A percentile compares a stretch with the other conserved stretches of the same genome.
Conservation (phyloP, 2,888 invertebrate species). For the Drosophila algonquin region DNA sequence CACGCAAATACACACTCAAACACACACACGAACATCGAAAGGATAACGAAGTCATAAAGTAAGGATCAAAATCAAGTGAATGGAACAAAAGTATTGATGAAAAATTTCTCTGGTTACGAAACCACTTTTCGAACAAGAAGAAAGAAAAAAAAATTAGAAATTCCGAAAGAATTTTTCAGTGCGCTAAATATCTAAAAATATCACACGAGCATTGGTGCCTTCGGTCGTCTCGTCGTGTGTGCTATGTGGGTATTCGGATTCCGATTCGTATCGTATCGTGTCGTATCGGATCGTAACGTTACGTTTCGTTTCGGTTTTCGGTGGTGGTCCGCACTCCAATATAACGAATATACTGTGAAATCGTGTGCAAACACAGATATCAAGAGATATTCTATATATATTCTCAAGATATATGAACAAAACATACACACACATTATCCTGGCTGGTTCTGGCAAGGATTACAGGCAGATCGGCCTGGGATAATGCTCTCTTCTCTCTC, state of each 20-base stretch:
- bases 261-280: slow-evolving; percentile 50
- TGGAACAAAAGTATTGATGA: slow-evolving; percentile 52
- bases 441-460: slow-evolving; percentile 56
- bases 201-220: slow-evolving; percentile 49
- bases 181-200: slow-evolving; percentile 84
- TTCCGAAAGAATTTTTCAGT: slow-evolving; percentile 76
- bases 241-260: slow-evolving; percentile 28
- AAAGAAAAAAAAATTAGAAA: slow-evolving; percentile 34
- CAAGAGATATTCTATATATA: slow-evolving; percentile 45
- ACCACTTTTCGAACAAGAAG: slow-evolving; percentile 65
- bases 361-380: slow-evolving; percentile 60
- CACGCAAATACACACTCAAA: slow-evolving; percentile 18
- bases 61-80: slow-evolving; percentile 47
- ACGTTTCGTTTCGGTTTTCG: slow-evolving; percentile 38
- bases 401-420: neutral
- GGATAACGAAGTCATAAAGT: slow-evolving; percentile 75
- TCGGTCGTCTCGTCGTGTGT: neutral
- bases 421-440: slow-evolving; percentile 56
- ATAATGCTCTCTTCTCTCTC: neutral
- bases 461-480: slow-evolving; percentile 31
- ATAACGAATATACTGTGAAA: slow-evolving; percentile 74
- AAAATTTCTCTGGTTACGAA: slow-evolving; percentile 79
- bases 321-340: slow-evolving; percentile 78
- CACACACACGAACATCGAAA: slow-evolving; percentile 66
- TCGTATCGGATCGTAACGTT: slow-evolving; percentile 35